Conservation (phyloP, 2,888 invertebrate genomes). For the Pheosia gnoma region DNA sequence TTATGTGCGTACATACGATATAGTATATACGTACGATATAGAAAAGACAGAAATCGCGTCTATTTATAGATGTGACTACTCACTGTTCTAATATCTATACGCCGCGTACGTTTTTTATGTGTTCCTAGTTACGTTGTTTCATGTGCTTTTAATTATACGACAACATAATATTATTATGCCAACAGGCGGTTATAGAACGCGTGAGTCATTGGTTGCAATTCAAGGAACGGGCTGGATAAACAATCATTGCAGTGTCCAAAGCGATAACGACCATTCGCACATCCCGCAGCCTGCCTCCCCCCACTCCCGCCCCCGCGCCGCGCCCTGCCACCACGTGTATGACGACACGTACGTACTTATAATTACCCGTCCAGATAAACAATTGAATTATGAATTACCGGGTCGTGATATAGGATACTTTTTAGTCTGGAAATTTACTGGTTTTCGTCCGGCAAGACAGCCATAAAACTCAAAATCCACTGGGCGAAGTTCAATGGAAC, state of each 20-base stretch:
- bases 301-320: constrained; percentile 29
- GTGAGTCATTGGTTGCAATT: constrained; percentile 82
- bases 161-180: constrained; percentile 35
- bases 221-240: constrained; percentile 82
- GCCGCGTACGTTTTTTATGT: constrained; percentile 1
- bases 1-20: too few species aligned
- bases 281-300: constrained; percentile 58
- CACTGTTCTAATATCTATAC: not conserved
- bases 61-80: constrained; percentile 1
- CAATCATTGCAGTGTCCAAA: constrained; percentile 81
- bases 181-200: constrained; percentile 65
- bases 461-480: too few species aligned
- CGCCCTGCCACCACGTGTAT: constrained; percentile 49
- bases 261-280: constrained; percentile 82
- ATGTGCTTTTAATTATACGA: constrained; percentile 29
- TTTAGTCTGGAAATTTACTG: too few species aligned
- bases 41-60: not conserved
- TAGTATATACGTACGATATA: not conserved
- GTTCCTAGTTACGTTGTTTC: constrained; percentile 9
- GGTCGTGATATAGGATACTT: too few species aligned
- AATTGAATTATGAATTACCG: too few species aligned
- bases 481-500: too few species aligned
- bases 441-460: too few species aligned
- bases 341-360: not conserved
- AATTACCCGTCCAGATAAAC: too few species aligned